Evolutionary conservation across 92 coral and sea anemone genomes (phyloP).

Genomic region (Umimayanthus chanpuru): DNA sequence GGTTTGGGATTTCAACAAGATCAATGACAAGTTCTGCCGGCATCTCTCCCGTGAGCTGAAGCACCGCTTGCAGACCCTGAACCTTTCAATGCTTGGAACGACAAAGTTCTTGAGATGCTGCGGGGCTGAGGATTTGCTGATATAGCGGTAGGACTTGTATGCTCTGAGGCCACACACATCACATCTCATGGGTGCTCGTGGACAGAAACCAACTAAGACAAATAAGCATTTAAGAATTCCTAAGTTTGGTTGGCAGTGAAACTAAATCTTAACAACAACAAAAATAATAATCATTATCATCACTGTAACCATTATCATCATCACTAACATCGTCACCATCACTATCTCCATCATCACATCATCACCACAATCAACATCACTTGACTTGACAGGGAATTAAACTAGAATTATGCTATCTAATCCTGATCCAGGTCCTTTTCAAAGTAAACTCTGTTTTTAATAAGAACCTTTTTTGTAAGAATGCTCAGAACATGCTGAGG

Average conservation of each 20-base stretch:
- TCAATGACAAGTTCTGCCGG: constrained; percentile 89
- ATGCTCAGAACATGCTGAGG: too few species aligned
- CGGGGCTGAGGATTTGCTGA: constrained; percentile 85
- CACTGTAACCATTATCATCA: too few species aligned
- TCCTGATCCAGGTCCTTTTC: too few species aligned
- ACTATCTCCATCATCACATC: too few species aligned
- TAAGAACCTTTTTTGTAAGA: too few species aligned
- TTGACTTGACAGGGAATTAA: too few species aligned
- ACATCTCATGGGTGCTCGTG: constrained; percentile 75
- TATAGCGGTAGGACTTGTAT: constrained; percentile 92
- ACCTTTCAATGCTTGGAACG: constrained; percentile 74
- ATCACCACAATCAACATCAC: too few species aligned
- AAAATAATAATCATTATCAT: not conserved
- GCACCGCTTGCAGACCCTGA: constrained; percentile 93
- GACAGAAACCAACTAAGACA: not conserved
- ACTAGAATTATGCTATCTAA: too few species aligned
- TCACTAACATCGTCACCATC: not conserved
- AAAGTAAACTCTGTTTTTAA: too few species aligned
- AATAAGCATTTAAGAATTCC: not conserved
- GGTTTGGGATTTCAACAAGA: constrained; percentile 77
- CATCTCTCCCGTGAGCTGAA: constrained; percentile 92
- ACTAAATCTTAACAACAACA: not conserved
- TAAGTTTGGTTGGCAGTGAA: not conserved
- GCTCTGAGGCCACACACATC: constrained; percentile 93
- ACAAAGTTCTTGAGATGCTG: constrained; percentile 79